These are phyloP conservation scores for Brachionus manjavacas DNA, from an alignment of 1,140 invertebrate species.

Conservation along the genomic window DNA sequence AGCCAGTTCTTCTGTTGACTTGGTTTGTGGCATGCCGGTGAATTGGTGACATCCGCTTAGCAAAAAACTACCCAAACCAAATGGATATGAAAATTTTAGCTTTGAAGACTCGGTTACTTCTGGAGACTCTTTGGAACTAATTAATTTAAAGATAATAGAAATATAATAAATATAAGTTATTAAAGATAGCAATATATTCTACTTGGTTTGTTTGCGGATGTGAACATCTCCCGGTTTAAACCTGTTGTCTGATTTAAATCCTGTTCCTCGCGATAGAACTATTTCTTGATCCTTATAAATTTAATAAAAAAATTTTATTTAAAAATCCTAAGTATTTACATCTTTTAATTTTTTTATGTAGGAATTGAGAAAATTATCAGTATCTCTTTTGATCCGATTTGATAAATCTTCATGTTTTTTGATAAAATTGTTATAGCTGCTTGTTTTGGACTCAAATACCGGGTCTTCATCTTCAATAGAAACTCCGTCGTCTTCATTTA, in stretches of 20 bases:
- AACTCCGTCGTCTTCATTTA: constrained; percentile 1
- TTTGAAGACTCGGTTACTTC: constrained; percentile 10
- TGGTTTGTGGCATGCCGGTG: not conserved
- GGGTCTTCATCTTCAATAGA: not conserved
- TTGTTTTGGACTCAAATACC: not conserved
- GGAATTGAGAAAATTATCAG: not conserved
- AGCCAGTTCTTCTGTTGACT: not conserved
- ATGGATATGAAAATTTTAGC: constrained; percentile 27
- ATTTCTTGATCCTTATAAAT: constrained; percentile 35
- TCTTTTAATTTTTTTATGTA: constrained; percentile 38
- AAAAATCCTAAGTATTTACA: not conserved
- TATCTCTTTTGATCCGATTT: not conserved
- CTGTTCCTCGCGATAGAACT: constrained; percentile 25
- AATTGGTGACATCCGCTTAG: constrained; percentile 27
- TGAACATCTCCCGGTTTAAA: constrained; percentile 33
- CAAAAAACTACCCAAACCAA: not conserved
- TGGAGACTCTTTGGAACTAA: not conserved
- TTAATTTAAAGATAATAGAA: not conserved
- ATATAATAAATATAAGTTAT: not conserved
- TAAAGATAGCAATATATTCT: not conserved
- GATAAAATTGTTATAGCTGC: not conserved
- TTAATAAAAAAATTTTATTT: not conserved
- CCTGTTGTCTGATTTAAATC: not conserved
- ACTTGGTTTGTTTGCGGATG: constrained; percentile 1
- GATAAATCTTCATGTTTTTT: not conserved